phyloP scores from a whole-genome alignment of 2,797 vertebrate species.

The Sciurus vulgaris region DNA sequence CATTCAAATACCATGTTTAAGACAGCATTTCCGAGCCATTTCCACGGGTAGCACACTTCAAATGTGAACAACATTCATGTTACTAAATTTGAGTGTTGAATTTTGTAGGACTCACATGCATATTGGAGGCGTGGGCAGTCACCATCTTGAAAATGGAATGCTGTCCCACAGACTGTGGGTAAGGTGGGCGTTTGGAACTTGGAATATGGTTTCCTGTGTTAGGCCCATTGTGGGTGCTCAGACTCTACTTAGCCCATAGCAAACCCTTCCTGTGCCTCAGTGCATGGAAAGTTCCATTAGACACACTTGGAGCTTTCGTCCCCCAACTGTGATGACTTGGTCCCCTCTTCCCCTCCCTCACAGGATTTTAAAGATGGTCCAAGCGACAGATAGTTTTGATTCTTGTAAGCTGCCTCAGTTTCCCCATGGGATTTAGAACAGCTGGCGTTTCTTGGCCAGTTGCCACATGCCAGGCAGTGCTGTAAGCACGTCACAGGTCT shows the following conservation, averaged over 20 bases:
- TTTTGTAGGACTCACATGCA: background rate
- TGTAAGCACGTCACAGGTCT: background rate
- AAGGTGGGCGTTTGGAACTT: background rate
- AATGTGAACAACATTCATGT: background rate
- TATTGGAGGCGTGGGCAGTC: background rate
- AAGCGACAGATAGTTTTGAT: background rate
- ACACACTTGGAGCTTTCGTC: background rate
- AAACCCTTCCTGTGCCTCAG: background rate
- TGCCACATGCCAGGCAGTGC: background rate
- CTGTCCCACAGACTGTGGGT: background rate
- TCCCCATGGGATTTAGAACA: background rate
- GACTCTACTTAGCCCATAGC: background rate
- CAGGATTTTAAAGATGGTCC: background rate
- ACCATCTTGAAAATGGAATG: background rate
- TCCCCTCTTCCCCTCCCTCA: background rate
- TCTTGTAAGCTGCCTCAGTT: slow-evolving; percentile 1
- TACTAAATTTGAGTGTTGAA: background rate
- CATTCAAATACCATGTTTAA: background rate
- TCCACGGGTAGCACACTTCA: background rate
- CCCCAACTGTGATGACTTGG: too few relatives aligned
- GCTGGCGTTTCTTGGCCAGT: background rate
- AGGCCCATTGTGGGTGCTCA: background rate
- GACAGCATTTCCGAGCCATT: background rate
- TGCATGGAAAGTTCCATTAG: background rate
- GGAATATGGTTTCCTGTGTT: background rate